phyloP scores from a whole-genome alignment of 2,113 vertebrate genomes.

The Nothoprocta pentlandii region DNA sequence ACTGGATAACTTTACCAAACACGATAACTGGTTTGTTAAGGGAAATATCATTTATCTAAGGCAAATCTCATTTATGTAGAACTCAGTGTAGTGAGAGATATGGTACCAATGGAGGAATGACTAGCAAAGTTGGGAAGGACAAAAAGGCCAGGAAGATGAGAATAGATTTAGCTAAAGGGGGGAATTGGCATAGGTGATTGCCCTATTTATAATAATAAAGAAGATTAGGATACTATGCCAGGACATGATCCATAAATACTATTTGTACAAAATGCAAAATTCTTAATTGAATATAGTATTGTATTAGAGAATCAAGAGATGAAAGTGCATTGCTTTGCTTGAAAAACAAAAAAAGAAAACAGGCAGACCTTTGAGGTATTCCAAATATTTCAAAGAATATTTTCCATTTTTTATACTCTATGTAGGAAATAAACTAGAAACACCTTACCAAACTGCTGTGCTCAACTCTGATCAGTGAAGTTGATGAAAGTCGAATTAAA shows the following conservation, averaged over 20 bases:
- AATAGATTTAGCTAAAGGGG: not conserved
- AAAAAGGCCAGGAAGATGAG: not conserved
- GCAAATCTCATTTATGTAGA: not conserved
- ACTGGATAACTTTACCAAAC: not conserved
- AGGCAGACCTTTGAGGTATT: not conserved
- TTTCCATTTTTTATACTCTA: not conserved
- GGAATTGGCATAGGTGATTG: not conserved
- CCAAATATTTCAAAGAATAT: not conserved
- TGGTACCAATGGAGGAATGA: not conserved
- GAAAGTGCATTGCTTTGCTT: not conserved
- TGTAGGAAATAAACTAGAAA: not conserved
- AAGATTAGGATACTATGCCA: not conserved
- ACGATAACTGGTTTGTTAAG: not conserved
- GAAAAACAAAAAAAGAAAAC: not conserved
- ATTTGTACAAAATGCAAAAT: not conserved
- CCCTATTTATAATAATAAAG: not conserved
- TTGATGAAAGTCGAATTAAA: not conserved
- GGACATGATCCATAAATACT: not conserved
- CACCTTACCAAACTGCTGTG: not conserved
- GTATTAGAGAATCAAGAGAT: not conserved
- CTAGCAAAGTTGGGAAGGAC: not conserved
- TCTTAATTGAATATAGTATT: not conserved
- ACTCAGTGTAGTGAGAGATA: accelerated
- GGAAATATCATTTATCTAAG: not conserved
- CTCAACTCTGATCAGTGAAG: not conserved